Evolutionary conservation across 2,797 vertebrate genomes (phyloP).

Genomic region (Hoplostethus atlanticus): DNA sequence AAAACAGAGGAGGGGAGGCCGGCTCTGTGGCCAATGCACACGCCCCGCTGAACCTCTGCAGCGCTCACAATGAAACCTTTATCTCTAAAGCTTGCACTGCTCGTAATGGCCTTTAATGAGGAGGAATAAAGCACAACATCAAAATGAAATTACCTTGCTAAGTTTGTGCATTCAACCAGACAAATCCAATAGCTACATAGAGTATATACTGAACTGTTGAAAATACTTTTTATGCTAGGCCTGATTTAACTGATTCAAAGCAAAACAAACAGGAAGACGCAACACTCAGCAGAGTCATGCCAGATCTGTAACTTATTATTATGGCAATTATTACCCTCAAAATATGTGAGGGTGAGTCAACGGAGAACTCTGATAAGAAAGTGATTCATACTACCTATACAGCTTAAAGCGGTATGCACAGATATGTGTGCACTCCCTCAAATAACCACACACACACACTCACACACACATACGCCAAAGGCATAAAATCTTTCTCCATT

Average conservation of each 20-base stretch:
- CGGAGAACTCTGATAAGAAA: conserved; percentile 11
- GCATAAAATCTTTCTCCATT: background rate
- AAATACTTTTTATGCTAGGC: conserved; percentile 10
- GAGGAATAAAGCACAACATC: conserved; percentile 77
- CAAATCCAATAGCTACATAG: conserved; percentile 34
- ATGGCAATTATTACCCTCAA: background rate
- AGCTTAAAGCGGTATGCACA: conserved; percentile 19
- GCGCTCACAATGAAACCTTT: conserved; percentile 85
- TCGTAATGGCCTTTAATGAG: conserved; percentile 81
- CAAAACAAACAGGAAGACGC: conserved; percentile 19
- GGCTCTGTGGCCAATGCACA: conserved; percentile 76
- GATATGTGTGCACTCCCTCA: background rate
- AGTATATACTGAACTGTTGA: conserved; percentile 19
- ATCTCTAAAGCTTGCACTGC: conserved; percentile 71
- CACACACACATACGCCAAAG: background rate
- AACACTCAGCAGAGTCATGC: background rate
- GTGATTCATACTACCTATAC: conserved; percentile 25
- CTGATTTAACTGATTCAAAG: conserved; percentile 47
- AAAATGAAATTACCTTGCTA: conserved; percentile 74
- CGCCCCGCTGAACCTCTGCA: conserved; percentile 78
- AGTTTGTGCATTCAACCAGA: conserved; percentile 69
- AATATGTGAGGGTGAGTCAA: conserved; percentile 24
- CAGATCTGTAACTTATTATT: conserved; percentile 28
- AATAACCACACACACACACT: background rate
- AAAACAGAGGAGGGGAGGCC: conserved; percentile 85